Evolutionary conservation across 2,113 vertebrate species (phyloP).

Genomic region (Jaculus jaculus): DNA sequence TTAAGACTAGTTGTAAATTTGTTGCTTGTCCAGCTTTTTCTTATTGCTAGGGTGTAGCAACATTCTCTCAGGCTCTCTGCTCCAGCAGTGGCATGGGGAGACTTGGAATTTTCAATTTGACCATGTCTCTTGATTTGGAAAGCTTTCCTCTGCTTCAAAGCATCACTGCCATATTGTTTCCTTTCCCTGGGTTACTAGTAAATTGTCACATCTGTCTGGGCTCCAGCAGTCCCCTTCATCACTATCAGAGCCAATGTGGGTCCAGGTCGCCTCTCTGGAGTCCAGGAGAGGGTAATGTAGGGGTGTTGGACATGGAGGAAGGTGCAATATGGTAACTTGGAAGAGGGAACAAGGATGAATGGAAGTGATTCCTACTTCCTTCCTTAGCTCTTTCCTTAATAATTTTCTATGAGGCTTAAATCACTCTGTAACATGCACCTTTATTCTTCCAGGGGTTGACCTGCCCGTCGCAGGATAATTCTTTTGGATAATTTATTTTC

Average conservation of each 20-base stretch:
- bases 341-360: background rate
- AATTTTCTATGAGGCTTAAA: background rate
- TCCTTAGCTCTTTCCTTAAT: background rate
- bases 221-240: background rate
- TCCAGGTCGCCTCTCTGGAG: background rate
- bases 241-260: background rate
- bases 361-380: background rate
- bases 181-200: background rate
- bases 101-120: background rate
- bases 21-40: background rate
- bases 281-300: background rate
- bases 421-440: background rate
- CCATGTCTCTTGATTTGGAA: background rate
- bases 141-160: background rate
- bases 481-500: background rate
- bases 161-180: background rate
- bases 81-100: background rate
- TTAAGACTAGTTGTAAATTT: background rate
- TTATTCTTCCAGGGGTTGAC: background rate
- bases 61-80: background rate
- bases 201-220: background rate
- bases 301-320: background rate
- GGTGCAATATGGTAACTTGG: background rate
- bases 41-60: background rate
- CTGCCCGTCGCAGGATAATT: background rate